Evolutionary conservation across 2,797 vertebrate species (phyloP), one percentile per base, ranked within the genome.

Genomic region (Holocentrus rufus): DNA sequence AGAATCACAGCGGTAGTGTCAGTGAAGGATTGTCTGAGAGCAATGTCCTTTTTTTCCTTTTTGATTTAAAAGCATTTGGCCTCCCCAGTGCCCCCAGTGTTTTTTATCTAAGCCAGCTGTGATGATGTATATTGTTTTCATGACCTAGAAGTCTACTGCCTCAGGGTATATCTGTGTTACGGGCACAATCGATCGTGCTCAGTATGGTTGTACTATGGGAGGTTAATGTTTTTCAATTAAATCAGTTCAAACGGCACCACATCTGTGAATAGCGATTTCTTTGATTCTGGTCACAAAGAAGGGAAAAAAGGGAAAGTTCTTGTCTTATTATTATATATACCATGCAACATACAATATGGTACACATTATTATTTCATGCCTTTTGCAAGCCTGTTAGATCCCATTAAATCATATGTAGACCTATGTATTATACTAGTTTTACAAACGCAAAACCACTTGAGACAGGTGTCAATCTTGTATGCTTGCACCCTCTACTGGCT

Each of bases 401-500:
- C 11, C 65, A 73, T 79, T 11, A 77, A 46, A 65, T 83, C 79
- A 67, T 61, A 34, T 20, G 31, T 34, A 27, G 25, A 27, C 25
- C 39, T 66, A 11, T 18, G 27, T 56, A n/a, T 76, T 27, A 59
- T 31, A 72, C 47, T 1, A 4, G 49, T 49, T 46, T 42, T n/a
- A 31, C 52, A 13, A 54, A 36, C 30, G 23, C 18, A 20, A 34
- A 23, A 5, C 31, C 25, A 1, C 64, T 13, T 20, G 46, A 72
- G 64, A 74, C 72, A 72, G 56, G 46, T 74, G 57, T 78, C 79
- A 66, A 7, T 55, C 42, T 65, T 61, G 54, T 52, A 56, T 66
- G 69, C n/a, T 59, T 79, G 75, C 76, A 3, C 90, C 88, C 87
- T 81, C 81, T 90, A 25, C 81, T 89, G 90, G 85, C 36, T 68